These are phyloP conservation scores for Ptilorrhoa leucosticta DNA, from an alignment of 2,113 vertebrate genomes.

Conservation along the genomic window DNA sequence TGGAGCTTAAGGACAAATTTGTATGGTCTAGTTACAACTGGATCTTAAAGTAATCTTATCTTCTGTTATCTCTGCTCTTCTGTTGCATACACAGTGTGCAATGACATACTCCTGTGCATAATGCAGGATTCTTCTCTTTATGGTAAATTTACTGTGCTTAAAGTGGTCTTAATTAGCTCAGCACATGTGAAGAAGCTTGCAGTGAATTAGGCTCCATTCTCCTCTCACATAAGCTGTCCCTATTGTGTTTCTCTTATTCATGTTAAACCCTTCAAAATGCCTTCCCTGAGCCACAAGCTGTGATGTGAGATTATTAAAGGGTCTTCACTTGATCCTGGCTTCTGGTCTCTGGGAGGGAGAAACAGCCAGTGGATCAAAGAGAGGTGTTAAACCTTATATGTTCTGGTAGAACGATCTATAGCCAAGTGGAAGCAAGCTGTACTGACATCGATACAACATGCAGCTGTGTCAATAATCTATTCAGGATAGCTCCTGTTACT, in stretches of 20 bases:
- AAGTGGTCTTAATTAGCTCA: neutral
- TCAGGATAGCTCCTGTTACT: neutral
- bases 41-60: neutral
- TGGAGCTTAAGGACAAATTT: neutral
- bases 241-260: neutral
- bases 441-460: neutral
- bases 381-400: constrained; percentile 32
- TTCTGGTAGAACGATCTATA: constrained; percentile 44
- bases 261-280: constrained; percentile 8
- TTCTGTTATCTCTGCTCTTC: neutral
- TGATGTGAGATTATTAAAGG: constrained; percentile 42
- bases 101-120: neutral
- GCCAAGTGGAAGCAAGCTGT: neutral
- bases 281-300: neutral
- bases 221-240: neutral
- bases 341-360: neutral
- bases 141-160: neutral
- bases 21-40: neutral
- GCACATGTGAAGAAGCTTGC: neutral
- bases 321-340: constrained; percentile 8
- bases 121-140: neutral
- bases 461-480: neutral
- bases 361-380: constrained; percentile 17
- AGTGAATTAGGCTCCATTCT: neutral
- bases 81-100: neutral